Base-by-base conservation (phyloP, 2,888 invertebrate species). In the Drosophila tanythrix region DNA sequence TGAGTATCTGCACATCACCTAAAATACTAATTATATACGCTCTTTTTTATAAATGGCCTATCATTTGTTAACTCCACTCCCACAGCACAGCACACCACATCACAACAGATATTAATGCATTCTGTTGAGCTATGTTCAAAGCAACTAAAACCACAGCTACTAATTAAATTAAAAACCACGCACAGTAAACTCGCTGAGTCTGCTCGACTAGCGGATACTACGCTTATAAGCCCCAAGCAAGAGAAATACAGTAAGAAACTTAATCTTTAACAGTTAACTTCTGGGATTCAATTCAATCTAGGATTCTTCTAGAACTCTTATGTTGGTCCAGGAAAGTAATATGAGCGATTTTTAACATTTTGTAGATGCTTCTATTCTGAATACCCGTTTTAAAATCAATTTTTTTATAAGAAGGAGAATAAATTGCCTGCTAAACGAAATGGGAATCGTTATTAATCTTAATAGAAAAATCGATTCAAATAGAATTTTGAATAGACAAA, bases 401-500 rank as follows among this genome's bases (percentile, higher is more conserved):
- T 1, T 21, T 48, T 27, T 2, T 3, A 46, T 50, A 11, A 2
- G 11, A n/a, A 15, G 25, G 29, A 15, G 18, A 31, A 57, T 27
- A 40, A 61, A 70, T 70, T 33, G 36, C 21, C 43, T 55, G 36
- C 59, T 27, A 29, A 63, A 55, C 27, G n/a, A 59, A 72, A 50
- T 70, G 46, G 56, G 63, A 76, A 63, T 77, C 50, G 62, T 71
- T 67, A 79, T 79, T 79, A 79, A 79, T 71, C 73, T 67, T 36
- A 8, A 61, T 66, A 67, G 40, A 48, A 70, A 74, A 70, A 81
- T 81, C 79, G 81, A 81, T 79, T 55, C 33, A 38, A 69, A 48
- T 21, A n/a, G 53, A 76, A 67, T 76, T 80, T 81, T 52, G 56
- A 77, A 63, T 67, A 27, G 57, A 79, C 38, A 65, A 53, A 71